Evolutionary conservation across 1,140 invertebrate species (phyloP), one percentile per base, ranked within the genome.

Genomic region (Manduca sexta): DNA sequence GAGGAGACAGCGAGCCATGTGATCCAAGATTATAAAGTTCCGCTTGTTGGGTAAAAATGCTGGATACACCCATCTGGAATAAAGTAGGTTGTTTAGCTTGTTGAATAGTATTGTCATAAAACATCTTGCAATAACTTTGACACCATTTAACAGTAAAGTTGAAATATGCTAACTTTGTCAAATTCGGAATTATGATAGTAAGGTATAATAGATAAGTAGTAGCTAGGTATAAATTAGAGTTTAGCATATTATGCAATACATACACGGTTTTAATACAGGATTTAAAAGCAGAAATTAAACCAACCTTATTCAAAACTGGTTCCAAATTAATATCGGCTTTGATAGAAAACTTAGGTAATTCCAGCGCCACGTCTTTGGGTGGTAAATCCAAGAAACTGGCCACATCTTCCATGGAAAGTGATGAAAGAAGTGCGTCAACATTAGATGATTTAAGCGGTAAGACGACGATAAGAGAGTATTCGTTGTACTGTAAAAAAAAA

Each of bases 281-380:
- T n/a, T n/a, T n/a, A n/a, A n/a, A n/a, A n/a, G n/a, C n/a, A n/a
- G n/a, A n/a, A n/a, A n/a, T n/a, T n/a, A n/a, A n/a, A 39, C 44
- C 40, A 13, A 49, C 11, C 7, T 16, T 41, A 44, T 30, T 37
- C n/a, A 50, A 40, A 33, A 30, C 37, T 47, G 78, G 52, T 5
- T 74, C 69, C 31, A 94, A 62, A 54, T 91, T 81, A 3, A 86
- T 76, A 35, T 88, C 87, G 37, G 78, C 89, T 47, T 90, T 88
- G 2, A 93, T 75, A 13, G 79, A 89, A 61, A 94, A 94, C 65
- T 88, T 90, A 0, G 93, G 93, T 15, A 94, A 59, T 38, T 86
- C 71, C 3, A 93, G 57, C n/a, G 84, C 57, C 0, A 91, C 74
- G 59, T 91, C 89, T 13, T 71, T 62, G 13, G 78, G 62, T 7